Base-by-base conservation (phyloP, 2,113 vertebrate genomes). In the Zeus faber region DNA sequence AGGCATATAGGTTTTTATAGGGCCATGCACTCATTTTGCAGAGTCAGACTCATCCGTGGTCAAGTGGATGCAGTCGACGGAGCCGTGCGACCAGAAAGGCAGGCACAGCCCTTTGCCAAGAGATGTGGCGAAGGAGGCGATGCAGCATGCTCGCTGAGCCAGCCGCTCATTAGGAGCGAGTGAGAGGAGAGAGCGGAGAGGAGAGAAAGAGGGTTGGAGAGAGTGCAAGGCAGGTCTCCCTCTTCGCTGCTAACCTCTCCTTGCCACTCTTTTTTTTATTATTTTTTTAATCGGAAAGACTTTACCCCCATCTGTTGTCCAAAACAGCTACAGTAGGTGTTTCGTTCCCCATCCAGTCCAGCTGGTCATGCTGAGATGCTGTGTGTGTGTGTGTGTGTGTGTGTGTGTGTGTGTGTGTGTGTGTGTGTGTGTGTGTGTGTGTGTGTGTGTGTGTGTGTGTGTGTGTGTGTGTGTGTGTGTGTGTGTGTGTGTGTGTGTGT, bases 281-380 rank as follows among this genome's bases (percentile, higher is more conserved):
- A 18, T 48, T 46, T 24, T 51, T 8, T 46, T 56, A 62, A 81
- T 66, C 70, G 74, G 60, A 13, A 11, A 66, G 75, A 61, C 62
- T 78, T 66, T 81, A 72, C 82, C 11, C 16, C 90, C 91, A 91
- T 93, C 91, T 93, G 89, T 84, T 91, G 80, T 89, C 88, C 88
- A 87, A 89, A 91, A 87, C 87, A 83, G 80, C 85, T 89, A 86
- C 86, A 89, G 88, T 87, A 88, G 87, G 86, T 80, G 71, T 88
- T 80, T 86, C 87, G 84, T 87, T 79, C 74, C 49, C 37, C 51
- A 62, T 56, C 43, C n/a, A n/a, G 43, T 75, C 85, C 91, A 91
- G 87, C 85, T 84, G 89, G 84, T 83, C 88, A 83, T 76, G 86
- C 85, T 88, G 88, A 82, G 91, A 64, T 75, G 76, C 85, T 76